Evolutionary conservation across 2,888 invertebrate species (phyloP).

Genomic region (Malthinus flaveolus): DNA sequence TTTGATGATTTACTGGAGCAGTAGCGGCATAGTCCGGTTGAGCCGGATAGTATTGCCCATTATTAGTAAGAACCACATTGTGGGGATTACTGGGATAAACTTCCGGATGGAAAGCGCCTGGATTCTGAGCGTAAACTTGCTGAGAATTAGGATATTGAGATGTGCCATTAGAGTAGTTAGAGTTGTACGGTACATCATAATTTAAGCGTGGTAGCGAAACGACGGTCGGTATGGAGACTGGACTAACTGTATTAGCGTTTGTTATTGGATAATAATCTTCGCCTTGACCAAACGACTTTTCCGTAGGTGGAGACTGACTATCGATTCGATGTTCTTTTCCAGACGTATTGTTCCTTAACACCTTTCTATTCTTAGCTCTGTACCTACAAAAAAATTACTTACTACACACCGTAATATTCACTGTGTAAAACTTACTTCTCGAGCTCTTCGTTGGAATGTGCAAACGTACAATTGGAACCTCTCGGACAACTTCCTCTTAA

Average conservation of each 20-base stretch:
- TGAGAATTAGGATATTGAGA: constrained; percentile 44
- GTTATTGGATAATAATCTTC: constrained; percentile 49
- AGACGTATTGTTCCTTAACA: constrained; percentile 41
- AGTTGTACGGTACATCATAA: constrained; percentile 47
- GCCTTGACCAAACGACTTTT: constrained; percentile 37
- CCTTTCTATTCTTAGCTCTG: constrained; percentile 67
- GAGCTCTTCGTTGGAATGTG: constrained; percentile 88
- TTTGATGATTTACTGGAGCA: constrained; percentile 40
- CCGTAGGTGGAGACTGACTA: constrained; percentile 42
- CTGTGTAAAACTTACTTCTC: constrained; percentile 61
- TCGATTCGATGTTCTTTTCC: constrained; percentile 44
- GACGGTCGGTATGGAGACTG: constrained; percentile 47
- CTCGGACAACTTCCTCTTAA: constrained; percentile 82
- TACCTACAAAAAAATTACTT: constrained; percentile 52
- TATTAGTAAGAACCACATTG: constrained; percentile 44
- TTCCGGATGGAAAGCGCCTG: constrained; percentile 45
- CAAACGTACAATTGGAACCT: constrained; percentile 86
- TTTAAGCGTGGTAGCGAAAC: constrained; percentile 48
- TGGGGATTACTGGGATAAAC: constrained; percentile 47
- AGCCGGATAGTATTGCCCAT: constrained; percentile 48
- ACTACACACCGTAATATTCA: background rate
- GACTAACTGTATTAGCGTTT: constrained; percentile 44
- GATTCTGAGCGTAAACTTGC: constrained; percentile 46
- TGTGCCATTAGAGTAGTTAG: constrained; percentile 38
- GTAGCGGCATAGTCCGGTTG: constrained; percentile 45